These are phyloP conservation scores for Ctenomys sociabilis DNA, from an alignment of 2,113 vertebrate species.

Conservation along the genomic window DNA sequence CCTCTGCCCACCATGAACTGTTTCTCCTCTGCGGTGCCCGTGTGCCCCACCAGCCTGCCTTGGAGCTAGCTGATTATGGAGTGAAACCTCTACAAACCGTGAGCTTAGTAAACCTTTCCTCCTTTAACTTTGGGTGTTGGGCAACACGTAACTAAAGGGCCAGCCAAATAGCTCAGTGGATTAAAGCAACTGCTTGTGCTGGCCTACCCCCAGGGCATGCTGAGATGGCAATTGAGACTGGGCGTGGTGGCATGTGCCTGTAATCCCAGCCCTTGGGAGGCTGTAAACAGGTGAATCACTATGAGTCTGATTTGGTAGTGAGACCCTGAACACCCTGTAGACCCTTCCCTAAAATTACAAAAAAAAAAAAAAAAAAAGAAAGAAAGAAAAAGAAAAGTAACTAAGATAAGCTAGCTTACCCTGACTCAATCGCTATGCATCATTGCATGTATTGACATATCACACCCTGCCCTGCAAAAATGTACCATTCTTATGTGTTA, in stretches of 20 bases:
- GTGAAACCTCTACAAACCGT: background rate
- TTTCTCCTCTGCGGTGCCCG: background rate
- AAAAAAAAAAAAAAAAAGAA: too few relatives aligned
- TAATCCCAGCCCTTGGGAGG: too few relatives aligned
- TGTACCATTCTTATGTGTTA: background rate
- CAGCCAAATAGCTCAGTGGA: too few relatives aligned
- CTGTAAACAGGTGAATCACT: too few relatives aligned
- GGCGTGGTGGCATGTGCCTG: too few relatives aligned
- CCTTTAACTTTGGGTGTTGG: background rate
- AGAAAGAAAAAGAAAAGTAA: background rate
- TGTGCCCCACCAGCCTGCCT: background rate
- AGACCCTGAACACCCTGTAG: too few relatives aligned
- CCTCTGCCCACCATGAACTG: background rate
- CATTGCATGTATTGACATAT: too few relatives aligned
- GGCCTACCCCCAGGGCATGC: too few relatives aligned
- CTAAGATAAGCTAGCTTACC: background rate
- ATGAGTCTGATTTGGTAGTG: too few relatives aligned
- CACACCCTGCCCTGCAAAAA: background rate
- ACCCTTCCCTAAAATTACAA: too few relatives aligned
- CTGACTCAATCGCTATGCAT: background rate
- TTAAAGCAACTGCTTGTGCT: too few relatives aligned
- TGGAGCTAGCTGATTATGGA: background rate
- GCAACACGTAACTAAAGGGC: background rate
- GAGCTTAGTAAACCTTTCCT: background rate
- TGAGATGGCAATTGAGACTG: too few relatives aligned